phyloP scores from a whole-genome alignment of 1,140 invertebrate species.

The Drosophila mojavensis region DNA sequence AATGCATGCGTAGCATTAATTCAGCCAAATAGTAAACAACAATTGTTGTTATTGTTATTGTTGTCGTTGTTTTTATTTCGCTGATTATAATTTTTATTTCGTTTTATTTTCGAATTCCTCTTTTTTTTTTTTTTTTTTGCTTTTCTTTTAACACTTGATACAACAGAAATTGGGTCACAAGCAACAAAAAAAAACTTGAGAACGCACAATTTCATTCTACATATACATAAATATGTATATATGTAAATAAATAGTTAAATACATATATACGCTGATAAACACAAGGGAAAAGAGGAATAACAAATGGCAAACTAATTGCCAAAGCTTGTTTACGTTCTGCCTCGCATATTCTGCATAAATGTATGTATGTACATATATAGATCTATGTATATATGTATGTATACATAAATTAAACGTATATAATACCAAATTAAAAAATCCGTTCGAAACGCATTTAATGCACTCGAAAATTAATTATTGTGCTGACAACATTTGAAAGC shows the following conservation, averaged over 20 bases:
- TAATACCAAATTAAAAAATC: slow-evolving; percentile 25
- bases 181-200: slow-evolving; percentile 14
- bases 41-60: background rate
- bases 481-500: slow-evolving; percentile 2
- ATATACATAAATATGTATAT: background rate
- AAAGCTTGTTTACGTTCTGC: slow-evolving; percentile 68
- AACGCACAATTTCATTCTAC: slow-evolving; percentile 1
- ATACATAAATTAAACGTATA: slow-evolving; percentile 12
- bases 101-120: slow-evolving; percentile 20
- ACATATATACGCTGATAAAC: slow-evolving; percentile 38
- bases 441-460: slow-evolving; percentile 39
- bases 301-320: slow-evolving; percentile 31
- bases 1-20: slow-evolving; percentile 2
- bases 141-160: slow-evolving; percentile 56
- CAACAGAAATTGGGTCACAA: slow-evolving; percentile 77
- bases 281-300: slow-evolving; percentile 25
- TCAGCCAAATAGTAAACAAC: background rate
- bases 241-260: too few species aligned
- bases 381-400: background rate
- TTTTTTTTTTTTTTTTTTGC: slow-evolving; percentile 8
- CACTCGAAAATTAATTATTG: slow-evolving; percentile 29
- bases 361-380: background rate
- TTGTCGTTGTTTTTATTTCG: slow-evolving; percentile 3
- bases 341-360: slow-evolving; percentile 5
- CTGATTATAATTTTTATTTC: slow-evolving; percentile 21